phyloP scores from a whole-genome alignment of 2,113 vertebrate species.

The Saccopteryx bilineata region DNA sequence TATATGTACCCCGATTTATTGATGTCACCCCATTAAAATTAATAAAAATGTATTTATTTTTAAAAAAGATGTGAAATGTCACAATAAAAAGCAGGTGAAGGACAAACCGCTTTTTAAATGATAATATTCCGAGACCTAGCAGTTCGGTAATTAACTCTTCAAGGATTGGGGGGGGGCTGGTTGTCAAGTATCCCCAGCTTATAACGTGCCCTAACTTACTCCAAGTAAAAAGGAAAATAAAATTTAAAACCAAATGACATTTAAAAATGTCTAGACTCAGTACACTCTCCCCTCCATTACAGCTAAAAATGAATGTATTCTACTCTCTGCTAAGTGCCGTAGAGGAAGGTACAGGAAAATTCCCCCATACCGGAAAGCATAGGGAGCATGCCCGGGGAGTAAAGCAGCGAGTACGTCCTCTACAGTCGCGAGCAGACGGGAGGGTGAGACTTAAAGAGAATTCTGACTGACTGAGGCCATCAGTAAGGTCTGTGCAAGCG shows the following conservation, averaged over 20 bases:
- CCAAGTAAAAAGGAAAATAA: slow-evolving; percentile 18
- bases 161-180: background rate
- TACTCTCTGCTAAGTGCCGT: background rate
- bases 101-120: background rate
- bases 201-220: background rate
- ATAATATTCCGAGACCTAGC: background rate
- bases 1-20: no score
- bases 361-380: background rate
- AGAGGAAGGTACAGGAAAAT: background rate
- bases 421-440: background rate
- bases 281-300: background rate
- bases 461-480: background rate
- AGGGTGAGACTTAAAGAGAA: background rate
- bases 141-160: slow-evolving; percentile 9
- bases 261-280: slow-evolving; percentile 10
- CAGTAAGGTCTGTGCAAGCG: background rate
- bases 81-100: background rate
- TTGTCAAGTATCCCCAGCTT: background rate
- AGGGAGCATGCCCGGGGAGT: background rate
- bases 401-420: background rate
- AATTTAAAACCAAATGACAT: slow-evolving; percentile 46
- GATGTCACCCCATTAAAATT: no score
- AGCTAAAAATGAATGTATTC: slow-evolving; percentile 21
- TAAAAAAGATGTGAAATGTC: background rate
- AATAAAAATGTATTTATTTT: no score